phyloP scores from a whole-genome alignment of 1,140 invertebrate species.

The Bombus balteatus region DNA sequence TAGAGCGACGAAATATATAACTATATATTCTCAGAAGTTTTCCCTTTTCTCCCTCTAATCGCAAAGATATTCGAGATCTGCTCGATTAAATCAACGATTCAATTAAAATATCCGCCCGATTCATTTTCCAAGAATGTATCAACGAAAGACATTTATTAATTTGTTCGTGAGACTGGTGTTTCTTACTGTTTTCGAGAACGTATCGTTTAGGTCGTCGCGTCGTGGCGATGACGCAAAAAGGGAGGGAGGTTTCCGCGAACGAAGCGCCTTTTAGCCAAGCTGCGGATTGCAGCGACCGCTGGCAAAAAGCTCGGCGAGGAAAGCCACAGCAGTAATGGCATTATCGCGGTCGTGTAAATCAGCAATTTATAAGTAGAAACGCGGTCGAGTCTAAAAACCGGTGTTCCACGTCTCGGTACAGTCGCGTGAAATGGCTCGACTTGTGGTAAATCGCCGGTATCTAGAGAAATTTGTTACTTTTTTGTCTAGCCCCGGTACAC shows the following conservation, averaged over 20 bases:
- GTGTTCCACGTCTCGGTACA: background rate
- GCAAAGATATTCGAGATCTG: no score
- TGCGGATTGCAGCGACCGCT: conserved; percentile 21
- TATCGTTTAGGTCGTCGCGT: conserved; percentile 4
- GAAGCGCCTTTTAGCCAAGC: conserved; percentile 24
- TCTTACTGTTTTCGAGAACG: background rate
- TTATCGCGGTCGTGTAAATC: conserved; percentile 45
- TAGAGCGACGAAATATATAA: no score
- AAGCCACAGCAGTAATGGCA: conserved; percentile 39
- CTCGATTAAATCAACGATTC: background rate
- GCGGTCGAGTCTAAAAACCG: conserved; percentile 3
- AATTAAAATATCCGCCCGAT: background rate
- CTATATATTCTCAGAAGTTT: no score
- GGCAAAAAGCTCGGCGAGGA: conserved; percentile 32
- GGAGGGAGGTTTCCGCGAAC: background rate
- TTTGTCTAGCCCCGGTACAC: background rate
- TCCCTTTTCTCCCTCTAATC: no score
- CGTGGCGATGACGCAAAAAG: background rate
- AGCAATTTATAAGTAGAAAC: conserved; percentile 41
- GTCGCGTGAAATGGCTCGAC: background rate
- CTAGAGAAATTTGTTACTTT: background rate
- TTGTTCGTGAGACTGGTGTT: background rate
- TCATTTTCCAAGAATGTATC: background rate
- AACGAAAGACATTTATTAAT: background rate
- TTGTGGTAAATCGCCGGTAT: background rate